Evolutionary conservation across 2,113 vertebrate species (phyloP), one percentile per base, ranked within the genome.

Genomic region (Oostethus manadensis): DNA sequence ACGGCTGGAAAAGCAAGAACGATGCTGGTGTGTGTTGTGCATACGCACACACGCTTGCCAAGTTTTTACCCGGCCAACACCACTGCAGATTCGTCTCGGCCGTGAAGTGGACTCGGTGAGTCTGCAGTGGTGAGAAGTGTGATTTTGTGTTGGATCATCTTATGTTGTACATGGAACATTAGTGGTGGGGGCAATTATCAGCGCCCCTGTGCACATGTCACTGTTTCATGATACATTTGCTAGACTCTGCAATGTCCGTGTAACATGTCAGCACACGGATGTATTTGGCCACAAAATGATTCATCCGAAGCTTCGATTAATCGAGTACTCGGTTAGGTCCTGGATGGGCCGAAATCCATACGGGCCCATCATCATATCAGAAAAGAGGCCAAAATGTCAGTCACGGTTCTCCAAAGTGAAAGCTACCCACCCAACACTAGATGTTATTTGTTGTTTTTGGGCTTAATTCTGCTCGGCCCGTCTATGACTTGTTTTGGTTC

Each of bases 191-290:
- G 88, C 87, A 90, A 90, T 90, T 89, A 91, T 71, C 56, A 73
- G 75, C 64, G 64, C 78, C 78, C 80, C 82, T 78, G 71, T 68
- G 84, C 85, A 86, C 86, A 87, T 85, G 85, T 87, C 82, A 73
- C 73, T 86, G 85, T 86, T 89, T 83, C 89, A 89, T 89, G 87
- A 89, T 89, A 87, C 83, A 89, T 90, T 84, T 83, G 86, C 84
- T 70, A 63, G 70, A 64, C 68, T 50, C 4, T 3, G 55, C 50
- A 53, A 29, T 53, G 17, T 53, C 22, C 17, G 29, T 51, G 23
- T 50, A 14, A 50, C 51, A 11, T 35, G 16, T 53, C 33, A 35
- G 29, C 10, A 10, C 26, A 38, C 53, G 10, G n/a, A 13, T 54
- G 29, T 54, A 38, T 35, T 17, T 21, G 17, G 20, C 53, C 38